Conservation (phyloP, 2,888 invertebrate genomes). For the Drosophila atripex region DNA sequence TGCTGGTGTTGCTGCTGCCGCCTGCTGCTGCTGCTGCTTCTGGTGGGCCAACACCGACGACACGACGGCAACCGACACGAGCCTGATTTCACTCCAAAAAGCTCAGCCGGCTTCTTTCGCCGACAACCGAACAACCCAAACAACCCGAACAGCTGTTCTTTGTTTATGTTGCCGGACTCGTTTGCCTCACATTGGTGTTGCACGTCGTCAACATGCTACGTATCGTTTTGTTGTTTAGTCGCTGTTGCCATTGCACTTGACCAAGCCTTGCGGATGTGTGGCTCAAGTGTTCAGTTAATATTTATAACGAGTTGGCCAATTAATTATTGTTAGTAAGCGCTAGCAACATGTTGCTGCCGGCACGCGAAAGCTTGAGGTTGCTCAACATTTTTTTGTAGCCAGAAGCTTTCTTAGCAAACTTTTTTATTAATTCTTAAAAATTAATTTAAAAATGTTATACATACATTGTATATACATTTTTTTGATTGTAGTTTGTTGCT, state of each 20-base stretch:
- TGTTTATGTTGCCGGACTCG: conserved; percentile 75
- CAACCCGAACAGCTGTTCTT: conserved; percentile 72
- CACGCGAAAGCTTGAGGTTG: conserved; percentile 45
- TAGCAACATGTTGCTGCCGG: conserved; percentile 48
- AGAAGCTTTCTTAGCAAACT: conserved; percentile 69
- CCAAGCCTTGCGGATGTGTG: conserved; percentile 34
- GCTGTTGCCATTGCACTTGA: conserved; percentile 36
- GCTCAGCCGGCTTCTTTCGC: conserved; percentile 68
- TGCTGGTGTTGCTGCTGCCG: conserved; percentile 35
- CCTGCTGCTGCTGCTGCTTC: conserved; percentile 29
- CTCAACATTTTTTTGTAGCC: conserved; percentile 17
- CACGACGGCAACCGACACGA: conserved; percentile 36
- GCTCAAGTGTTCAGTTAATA: conserved; percentile 62
- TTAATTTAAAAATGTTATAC: not conserved
- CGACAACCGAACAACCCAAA: conserved; percentile 35
- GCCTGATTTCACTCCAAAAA: conserved; percentile 73
- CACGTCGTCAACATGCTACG: conserved; percentile 48
- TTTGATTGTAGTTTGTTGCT: not conserved
- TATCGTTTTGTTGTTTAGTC: conserved; percentile 35
- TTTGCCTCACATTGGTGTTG: conserved; percentile 54
- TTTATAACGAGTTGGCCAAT: conserved; percentile 29
- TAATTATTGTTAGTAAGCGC: conserved; percentile 21
- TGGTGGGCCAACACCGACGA: conserved; percentile 32
- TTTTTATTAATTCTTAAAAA: not conserved
- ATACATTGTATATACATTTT: no score